These are phyloP conservation scores for Rhabdornis inornatus DNA, from an alignment of 2,113 vertebrate genomes.

Conservation along the genomic window DNA sequence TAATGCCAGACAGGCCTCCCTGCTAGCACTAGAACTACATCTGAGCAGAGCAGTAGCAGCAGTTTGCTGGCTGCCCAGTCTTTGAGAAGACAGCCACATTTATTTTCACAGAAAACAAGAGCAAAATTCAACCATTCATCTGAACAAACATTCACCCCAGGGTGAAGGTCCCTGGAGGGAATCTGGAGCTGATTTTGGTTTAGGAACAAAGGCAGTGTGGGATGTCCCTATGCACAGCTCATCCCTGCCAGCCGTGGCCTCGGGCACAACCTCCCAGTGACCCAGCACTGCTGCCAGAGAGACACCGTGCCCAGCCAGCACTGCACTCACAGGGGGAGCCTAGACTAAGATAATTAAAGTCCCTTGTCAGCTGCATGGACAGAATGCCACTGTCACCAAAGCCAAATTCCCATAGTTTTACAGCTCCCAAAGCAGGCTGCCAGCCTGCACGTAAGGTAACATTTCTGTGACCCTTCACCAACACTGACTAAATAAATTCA, in stretches of 20 bases:
- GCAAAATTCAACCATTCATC: background rate
- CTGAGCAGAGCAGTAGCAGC: background rate
- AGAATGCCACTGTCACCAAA: background rate
- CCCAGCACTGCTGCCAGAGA: background rate
- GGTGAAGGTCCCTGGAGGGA: background rate
- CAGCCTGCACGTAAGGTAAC: background rate
- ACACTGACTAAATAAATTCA: background rate
- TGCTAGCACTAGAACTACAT: background rate
- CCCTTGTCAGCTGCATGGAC: background rate
- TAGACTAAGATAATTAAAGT: background rate
- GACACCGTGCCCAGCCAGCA: background rate
- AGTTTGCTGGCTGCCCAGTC: background rate
- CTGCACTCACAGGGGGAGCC: background rate
- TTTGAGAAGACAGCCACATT: background rate
- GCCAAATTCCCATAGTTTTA: background rate
- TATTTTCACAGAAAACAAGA: background rate
- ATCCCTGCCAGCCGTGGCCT: background rate
- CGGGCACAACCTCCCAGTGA: rapidly evolving
- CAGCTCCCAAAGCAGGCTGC: background rate
- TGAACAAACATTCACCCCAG: background rate
- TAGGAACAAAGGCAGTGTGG: rapidly evolving
- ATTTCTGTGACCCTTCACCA: background rate
- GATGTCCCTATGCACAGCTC: background rate
- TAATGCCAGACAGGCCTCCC: background rate
- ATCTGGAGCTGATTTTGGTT: background rate